These are phyloP conservation scores for Chymomyza fuscimana DNA, from an alignment of 2,888 invertebrate genomes.

Conservation along the genomic window DNA sequence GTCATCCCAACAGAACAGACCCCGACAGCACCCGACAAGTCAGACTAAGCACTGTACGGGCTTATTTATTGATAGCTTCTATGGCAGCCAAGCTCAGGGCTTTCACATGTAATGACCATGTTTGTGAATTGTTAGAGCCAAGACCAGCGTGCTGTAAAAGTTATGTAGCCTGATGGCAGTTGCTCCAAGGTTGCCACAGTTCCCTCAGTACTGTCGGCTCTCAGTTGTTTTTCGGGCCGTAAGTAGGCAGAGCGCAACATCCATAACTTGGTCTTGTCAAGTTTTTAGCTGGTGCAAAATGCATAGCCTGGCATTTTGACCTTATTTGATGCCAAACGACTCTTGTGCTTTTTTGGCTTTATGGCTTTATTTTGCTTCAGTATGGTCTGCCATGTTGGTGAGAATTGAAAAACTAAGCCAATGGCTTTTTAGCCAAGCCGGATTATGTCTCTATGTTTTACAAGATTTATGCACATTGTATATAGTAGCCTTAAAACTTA, in stretches of 20 bases:
- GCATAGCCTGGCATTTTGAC: not conserved
- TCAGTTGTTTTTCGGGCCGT: too few relatives aligned
- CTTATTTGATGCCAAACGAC: not conserved
- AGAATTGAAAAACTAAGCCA: not conserved
- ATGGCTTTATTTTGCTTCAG: not conserved
- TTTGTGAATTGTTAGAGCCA: conserved; percentile 47
- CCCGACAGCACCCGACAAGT: not conserved
- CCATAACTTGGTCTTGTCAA: not conserved
- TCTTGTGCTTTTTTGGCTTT: not conserved
- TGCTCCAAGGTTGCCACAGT: not conserved
- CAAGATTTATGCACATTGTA: not conserved
- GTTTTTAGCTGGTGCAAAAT: not conserved
- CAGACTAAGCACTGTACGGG: not conserved
- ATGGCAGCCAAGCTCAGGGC: conserved; percentile 45
- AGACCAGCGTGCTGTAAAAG: conserved; percentile 46
- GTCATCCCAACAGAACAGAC: not conserved
- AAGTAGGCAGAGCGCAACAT: too few relatives aligned
- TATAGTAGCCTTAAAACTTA: not conserved
- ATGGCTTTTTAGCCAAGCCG: not conserved
- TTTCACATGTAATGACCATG: conserved; percentile 68
- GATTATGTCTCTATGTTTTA: not conserved
- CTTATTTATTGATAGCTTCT: conserved; percentile 65
- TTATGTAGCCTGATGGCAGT: conserved; percentile 35
- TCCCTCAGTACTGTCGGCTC: too few relatives aligned
- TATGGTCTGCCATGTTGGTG: not conserved